These are phyloP conservation scores for Eudyptes chrysolophus DNA, from an alignment of 2,113 vertebrate species.

Conservation along the genomic window DNA sequence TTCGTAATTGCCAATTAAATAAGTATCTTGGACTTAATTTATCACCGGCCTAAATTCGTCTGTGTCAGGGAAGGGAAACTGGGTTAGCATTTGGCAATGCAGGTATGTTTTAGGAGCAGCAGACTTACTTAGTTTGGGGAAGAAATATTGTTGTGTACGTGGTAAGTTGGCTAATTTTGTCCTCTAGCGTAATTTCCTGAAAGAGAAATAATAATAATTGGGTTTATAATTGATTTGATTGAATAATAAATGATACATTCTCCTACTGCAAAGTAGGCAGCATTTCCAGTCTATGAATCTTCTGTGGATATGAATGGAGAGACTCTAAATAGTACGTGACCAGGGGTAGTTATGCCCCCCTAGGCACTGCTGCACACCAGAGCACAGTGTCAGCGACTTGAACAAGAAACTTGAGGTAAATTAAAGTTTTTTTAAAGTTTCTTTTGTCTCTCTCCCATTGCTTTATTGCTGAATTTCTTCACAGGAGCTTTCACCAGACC, in stretches of 20 bases:
- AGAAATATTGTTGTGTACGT: background rate
- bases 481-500: background rate
- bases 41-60: conserved; percentile 1
- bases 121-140: background rate
- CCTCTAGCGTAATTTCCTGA: conserved; percentile 19
- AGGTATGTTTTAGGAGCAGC: background rate
- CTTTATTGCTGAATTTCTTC: background rate
- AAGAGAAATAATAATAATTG: background rate
- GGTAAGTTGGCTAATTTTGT: background rate
- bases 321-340: background rate
- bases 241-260: conserved; percentile 45
- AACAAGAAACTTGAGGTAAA: background rate
- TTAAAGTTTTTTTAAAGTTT: background rate
- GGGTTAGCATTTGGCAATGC: background rate
- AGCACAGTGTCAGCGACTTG: background rate
- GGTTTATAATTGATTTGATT: conserved; percentile 8
- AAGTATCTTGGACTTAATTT: background rate
- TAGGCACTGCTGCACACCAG: background rate
- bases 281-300: background rate
- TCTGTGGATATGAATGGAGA: background rate
- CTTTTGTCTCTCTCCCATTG: background rate
- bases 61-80: background rate
- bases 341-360: background rate
- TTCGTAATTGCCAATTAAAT: conserved; percentile 23
- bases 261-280: background rate